A percentile compares a stretch with the other conserved stretches of the same genome.
Evolutionary conservation across 2,888 invertebrate genomes (phyloP).

Genomic region (Drosophila meridiana): DNA sequence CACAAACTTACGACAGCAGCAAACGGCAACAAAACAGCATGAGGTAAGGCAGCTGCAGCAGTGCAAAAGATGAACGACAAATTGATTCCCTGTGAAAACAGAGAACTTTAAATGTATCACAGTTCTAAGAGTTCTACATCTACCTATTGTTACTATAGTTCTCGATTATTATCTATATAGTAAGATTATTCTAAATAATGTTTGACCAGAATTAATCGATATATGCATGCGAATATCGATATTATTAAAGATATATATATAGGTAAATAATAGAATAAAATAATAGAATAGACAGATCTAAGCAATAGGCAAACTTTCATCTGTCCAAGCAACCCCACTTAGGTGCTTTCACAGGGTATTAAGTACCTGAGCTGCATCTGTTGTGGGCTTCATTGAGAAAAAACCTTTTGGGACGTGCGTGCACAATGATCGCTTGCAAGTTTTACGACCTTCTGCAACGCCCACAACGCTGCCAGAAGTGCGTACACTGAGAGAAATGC

Average conservation of each 20-base stretch:
- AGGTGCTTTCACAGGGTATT: conserved; percentile 35
- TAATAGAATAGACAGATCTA: not conserved
- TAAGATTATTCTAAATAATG: too few relatives aligned
- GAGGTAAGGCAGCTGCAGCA: conserved; percentile 22
- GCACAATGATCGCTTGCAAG: conserved; percentile 67
- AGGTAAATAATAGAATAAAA: too few relatives aligned
- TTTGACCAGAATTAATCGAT: not conserved
- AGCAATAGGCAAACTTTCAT: not conserved
- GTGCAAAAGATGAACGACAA: not conserved
- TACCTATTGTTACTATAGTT: not conserved
- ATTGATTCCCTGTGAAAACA: conserved; percentile 8
- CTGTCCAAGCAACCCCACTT: not conserved
- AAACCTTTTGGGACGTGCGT: conserved; percentile 74
- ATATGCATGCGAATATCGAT: too few relatives aligned
- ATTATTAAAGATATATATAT: too few relatives aligned
- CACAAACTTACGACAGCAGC: conserved; percentile 51
- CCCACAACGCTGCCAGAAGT: conserved; percentile 59
- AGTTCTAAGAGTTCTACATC: not conserved
- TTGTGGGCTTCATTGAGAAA: conserved; percentile 67
- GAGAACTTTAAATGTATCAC: not conserved
- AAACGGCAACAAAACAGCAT: conserved; percentile 33
- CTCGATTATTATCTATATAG: too few relatives aligned
- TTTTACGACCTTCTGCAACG: conserved; percentile 78
- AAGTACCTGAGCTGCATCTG: conserved; percentile 33
- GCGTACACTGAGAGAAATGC: conserved; percentile 71